Conservation (phyloP, 2,797 vertebrate species). For the Clarias platycephalus region DNA sequence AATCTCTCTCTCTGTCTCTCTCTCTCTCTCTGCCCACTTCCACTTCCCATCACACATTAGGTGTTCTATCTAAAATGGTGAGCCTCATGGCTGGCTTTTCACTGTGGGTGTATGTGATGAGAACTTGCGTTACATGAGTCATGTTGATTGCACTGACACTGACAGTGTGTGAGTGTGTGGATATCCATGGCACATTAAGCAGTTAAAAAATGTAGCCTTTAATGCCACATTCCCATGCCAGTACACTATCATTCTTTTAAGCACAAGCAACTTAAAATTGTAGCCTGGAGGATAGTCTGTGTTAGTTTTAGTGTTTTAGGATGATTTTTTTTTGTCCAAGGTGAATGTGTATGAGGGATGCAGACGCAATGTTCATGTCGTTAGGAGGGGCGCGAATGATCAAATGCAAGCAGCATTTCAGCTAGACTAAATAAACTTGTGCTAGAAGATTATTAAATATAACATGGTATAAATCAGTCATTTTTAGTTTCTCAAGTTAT, state of each 20-base stretch:
- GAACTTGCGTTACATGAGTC: slow-evolving; percentile 35
- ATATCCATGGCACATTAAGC: slow-evolving; percentile 2
- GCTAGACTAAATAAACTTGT: background rate
- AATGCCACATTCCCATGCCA: background rate
- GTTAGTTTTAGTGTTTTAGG: too few relatives aligned
- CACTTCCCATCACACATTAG: slow-evolving; percentile 34
- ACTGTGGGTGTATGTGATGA: slow-evolving; percentile 40
- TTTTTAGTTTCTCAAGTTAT: background rate
- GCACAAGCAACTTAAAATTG: background rate
- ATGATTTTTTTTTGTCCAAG: background rate
- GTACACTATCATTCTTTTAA: background rate
- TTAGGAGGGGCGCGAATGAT: background rate
- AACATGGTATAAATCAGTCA: slow-evolving; percentile 23
- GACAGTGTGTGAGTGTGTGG: slow-evolving; percentile 16
- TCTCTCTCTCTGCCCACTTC: slow-evolving; percentile 15
- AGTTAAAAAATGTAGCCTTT: background rate
- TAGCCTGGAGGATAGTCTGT: background rate
- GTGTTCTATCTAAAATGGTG: slow-evolving; percentile 40
- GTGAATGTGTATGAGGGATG: slow-evolving; percentile 19
- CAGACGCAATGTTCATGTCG: background rate
- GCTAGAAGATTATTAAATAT: slow-evolving; percentile 25
- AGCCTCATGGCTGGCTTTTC: slow-evolving; percentile 28
- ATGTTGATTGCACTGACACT: slow-evolving; percentile 23
- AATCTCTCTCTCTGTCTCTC: slow-evolving; percentile 10
- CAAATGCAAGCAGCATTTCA: slow-evolving; percentile 2